Conservation (phyloP, 2,888 invertebrate species). For the Merodon equestris region DNA sequence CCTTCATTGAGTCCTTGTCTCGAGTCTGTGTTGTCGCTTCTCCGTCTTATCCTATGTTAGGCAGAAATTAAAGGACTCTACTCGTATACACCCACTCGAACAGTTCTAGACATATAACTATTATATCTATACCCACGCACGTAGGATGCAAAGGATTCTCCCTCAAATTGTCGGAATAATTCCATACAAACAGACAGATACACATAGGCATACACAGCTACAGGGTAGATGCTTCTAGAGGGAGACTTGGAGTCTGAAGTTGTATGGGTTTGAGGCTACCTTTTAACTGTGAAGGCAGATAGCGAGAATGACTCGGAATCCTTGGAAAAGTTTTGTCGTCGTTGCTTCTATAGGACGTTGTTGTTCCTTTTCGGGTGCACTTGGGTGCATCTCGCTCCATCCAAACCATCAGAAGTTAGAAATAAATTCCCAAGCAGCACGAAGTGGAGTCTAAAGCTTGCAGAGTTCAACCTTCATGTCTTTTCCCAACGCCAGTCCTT, state of each 20-base stretch:
- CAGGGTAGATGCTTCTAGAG: too few relatives aligned
- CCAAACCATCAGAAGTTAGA: constrained; percentile 58
- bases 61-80: constrained; percentile 52
- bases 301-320: constrained; percentile 27
- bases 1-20: not conserved
- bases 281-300: constrained; percentile 23
- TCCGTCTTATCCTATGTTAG: constrained; percentile 21
- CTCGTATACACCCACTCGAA: constrained; percentile 9
- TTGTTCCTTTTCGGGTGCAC: constrained; percentile 36
- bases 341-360: not conserved
- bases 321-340: constrained; percentile 56
- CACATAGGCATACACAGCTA: too few relatives aligned
- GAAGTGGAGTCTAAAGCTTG: constrained; percentile 23
- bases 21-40: too few relatives aligned
- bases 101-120: constrained; percentile 16
- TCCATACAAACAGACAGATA: constrained; percentile 36
- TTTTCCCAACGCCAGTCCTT: too few relatives aligned
- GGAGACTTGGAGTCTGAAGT: too few relatives aligned
- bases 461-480: too few relatives aligned
- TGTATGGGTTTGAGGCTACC: not conserved
- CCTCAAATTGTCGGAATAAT: constrained; percentile 66
- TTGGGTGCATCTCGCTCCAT: constrained; percentile 53
- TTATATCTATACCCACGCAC: not conserved
- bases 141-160: constrained; percentile 55
- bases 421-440: constrained; percentile 36